Evolutionary conservation across 2,888 invertebrate species (phyloP).

Genomic region (Bimastos eiseni): DNA sequence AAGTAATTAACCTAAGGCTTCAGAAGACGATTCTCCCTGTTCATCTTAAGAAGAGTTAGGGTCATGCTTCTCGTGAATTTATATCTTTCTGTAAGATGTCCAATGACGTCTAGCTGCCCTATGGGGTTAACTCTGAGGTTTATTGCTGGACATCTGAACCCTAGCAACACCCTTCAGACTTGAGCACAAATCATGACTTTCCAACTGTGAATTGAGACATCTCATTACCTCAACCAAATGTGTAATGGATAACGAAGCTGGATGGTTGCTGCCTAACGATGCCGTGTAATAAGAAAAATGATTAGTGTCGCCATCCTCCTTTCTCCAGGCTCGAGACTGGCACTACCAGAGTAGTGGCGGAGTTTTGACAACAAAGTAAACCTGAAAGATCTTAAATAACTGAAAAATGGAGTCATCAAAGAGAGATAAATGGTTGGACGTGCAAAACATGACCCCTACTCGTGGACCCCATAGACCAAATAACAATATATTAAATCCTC

Average conservation of each 20-base stretch:
- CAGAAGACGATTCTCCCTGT: not conserved
- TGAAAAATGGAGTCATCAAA: not conserved
- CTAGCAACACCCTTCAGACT: not conserved
- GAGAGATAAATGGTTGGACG: not conserved
- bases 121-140: not conserved
- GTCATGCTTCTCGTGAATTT: not conserved
- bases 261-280: no score
- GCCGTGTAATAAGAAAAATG: no score
- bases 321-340: no score
- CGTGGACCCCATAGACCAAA: not conserved
- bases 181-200: not conserved
- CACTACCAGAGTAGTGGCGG: no score
- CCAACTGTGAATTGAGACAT: no score
- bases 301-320: no score
- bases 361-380: no score
- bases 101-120: not conserved
- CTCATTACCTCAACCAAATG: not conserved
- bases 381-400: not conserved
- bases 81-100: not conserved
- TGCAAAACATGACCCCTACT: not conserved
- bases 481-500: no score
- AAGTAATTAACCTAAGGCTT: not conserved
- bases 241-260: not conserved
- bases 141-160: not conserved
- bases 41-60: not conserved